Evolutionary conservation across 2,888 invertebrate species (phyloP), one percentile per base, ranked within the genome.

Genomic region (Oligia strigilis): DNA sequence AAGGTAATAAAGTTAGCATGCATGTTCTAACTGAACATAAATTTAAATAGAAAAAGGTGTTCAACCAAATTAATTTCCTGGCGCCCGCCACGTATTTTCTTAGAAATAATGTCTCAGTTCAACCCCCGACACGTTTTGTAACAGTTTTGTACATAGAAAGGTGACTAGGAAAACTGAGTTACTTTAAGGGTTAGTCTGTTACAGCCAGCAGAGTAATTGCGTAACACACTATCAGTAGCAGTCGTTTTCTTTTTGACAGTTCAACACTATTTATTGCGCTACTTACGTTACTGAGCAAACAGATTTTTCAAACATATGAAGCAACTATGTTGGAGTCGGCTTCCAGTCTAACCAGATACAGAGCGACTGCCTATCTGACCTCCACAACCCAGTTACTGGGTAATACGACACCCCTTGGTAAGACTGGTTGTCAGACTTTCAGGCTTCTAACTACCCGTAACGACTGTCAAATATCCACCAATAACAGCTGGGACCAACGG

Each of bases 1-100:
- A 74, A 83, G 72, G 72, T 83, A 86, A 82, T 88, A 82, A 83
- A 82, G 64, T 73, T 75, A 65, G 67, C 74, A 75, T 80, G 78
- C 66, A 75, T 77, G 79, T 77, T 75, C 70, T 69, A 46, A 70
- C 66, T 43, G 73, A 77, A 83, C 82, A 77, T 87, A 78, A 88
- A 85, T 81, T 85, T 80, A 67, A 78, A 87, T 78, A 75, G 80
- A 82, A 88, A 85, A 74, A 77, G 77, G 75, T 81, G 86, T 85
- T 79, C 71, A 84, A 90, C 89, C 88, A 85, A 88, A 87, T 88
- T 91, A 88, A 91, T 91, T 89, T 90, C 90, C 91, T 82, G 72
- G 62, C 71, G 60, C 70, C 70, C 81, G 79, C 69, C 72, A 84
- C 77, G 85, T 79, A 76, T 81, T 81, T 77, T 80, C 82, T 78